Percentiles rank a stretch among this genome's conserved stretches.
These are phyloP conservation scores for Scopus umbretta DNA, from an alignment of 2,113 vertebrate genomes.

Conservation along the genomic window DNA sequence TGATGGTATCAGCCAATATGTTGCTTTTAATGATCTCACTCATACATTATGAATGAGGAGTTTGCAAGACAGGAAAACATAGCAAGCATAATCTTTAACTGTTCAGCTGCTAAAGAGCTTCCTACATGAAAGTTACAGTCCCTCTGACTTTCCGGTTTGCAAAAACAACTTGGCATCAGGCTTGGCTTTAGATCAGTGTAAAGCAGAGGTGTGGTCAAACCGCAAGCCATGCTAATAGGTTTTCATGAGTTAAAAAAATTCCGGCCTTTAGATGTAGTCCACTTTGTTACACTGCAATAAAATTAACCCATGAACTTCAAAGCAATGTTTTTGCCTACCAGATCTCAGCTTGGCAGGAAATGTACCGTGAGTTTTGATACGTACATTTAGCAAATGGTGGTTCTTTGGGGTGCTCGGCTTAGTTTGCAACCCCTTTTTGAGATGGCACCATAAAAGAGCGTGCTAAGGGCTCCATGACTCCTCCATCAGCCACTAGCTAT, in stretches of 20 bases:
- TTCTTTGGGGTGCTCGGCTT: neutral
- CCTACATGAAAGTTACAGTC: neutral
- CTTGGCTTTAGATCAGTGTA: neutral
- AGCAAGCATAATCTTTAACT: conserved; percentile 30
- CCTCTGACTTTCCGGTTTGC: neutral
- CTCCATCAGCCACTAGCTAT: neutral
- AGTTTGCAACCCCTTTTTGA: neutral
- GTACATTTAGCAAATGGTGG: neutral
- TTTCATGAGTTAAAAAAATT: neutral
- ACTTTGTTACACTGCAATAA: neutral
- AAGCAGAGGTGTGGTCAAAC: neutral
- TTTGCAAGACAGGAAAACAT: conserved; percentile 26
- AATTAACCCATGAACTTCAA: neutral
- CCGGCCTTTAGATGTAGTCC: neutral
- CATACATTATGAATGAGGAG: conserved; percentile 64
- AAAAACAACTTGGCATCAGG: neutral
- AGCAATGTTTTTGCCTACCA: neutral
- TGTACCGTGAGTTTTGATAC: fast-evolving
- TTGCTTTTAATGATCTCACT: conserved; percentile 68
- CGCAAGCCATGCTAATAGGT: neutral
- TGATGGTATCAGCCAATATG: conserved; percentile 61
- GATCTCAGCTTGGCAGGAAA: neutral
- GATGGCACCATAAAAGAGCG: neutral
- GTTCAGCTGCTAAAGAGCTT: conserved; percentile 40
- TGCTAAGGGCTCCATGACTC: neutral